Conservation (phyloP, 2,888 invertebrate species). For the Pomacea canaliculata region DNA sequence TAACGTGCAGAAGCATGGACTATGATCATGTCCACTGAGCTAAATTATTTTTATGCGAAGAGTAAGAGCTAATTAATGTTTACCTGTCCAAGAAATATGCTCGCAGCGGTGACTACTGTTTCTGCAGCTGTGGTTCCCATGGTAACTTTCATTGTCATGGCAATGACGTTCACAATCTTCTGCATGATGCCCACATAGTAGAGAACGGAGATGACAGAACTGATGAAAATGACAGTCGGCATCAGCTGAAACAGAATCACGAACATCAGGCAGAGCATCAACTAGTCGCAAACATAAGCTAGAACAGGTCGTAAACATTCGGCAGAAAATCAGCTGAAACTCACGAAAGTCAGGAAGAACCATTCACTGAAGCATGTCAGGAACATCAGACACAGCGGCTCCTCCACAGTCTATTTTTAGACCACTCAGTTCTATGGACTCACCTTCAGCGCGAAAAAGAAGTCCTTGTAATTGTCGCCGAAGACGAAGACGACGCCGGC, state of each 20-base stretch:
- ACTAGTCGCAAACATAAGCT: not conserved
- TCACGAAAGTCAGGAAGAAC: too few species aligned
- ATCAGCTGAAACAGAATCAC: conserved; percentile 34
- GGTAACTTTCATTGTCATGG: conserved; percentile 31
- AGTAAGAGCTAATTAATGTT: not conserved
- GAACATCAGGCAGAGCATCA: not conserved
- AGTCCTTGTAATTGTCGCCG: conserved; percentile 36
- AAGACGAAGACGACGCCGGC: conserved; percentile 38
- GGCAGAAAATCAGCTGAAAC: too few species aligned
- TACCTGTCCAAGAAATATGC: conserved; percentile 39
- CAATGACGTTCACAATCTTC: conserved; percentile 13
- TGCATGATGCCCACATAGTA: conserved; percentile 25
- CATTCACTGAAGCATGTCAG: too few species aligned
- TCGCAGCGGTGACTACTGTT: conserved; percentile 31
- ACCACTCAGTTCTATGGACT: too few species aligned
- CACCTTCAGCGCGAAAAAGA: conserved; percentile 40
- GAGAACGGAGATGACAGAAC: conserved; percentile 27
- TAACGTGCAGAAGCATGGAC: too few species aligned
- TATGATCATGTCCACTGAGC: too few species aligned
- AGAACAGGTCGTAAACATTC: not conserved
- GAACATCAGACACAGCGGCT: too few species aligned
- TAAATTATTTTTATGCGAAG: too few species aligned
- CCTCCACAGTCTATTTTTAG: too few species aligned
- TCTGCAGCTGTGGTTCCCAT: conserved; percentile 38
- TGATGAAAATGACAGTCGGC: conserved; percentile 41